A percentile compares a stretch with the other conserved stretches of the same genome.
phyloP scores from a whole-genome alignment of 1,140 invertebrate species.

The Drosophila obscura region DNA sequence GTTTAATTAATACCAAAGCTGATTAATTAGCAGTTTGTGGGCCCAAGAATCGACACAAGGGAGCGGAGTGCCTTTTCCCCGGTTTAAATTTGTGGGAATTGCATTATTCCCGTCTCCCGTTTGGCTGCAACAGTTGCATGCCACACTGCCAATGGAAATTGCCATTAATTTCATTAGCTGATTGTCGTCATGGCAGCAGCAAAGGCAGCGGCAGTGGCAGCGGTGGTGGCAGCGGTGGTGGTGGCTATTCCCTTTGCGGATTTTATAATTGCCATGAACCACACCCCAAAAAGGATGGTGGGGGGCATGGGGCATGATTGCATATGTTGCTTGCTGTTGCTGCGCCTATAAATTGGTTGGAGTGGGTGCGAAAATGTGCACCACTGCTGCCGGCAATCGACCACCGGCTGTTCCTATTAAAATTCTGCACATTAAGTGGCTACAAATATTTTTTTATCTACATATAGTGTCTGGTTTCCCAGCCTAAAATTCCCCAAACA shows the following conservation, averaged over 20 bases:
- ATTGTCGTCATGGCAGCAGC: constrained; percentile 52
- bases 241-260: constrained; percentile 45
- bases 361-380: constrained; percentile 38
- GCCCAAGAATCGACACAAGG: constrained; percentile 4
- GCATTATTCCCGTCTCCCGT: constrained; percentile 32
- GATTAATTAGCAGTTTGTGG: constrained; percentile 58
- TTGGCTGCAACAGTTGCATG: constrained; percentile 10
- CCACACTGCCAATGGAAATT: constrained; percentile 41
- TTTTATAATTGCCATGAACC: constrained; percentile 51
- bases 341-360: constrained; percentile 23
- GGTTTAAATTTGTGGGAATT: constrained; percentile 32
- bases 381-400: background rate
- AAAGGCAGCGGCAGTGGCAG: constrained; percentile 5
- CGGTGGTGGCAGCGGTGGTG: too few relatives aligned
- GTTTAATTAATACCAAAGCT: constrained; percentile 61
- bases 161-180: constrained; percentile 62
- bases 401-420: constrained; percentile 2
- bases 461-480: too few relatives aligned
- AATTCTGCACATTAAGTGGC: background rate
- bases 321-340: constrained; percentile 14
- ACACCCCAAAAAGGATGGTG: constrained; percentile 20
- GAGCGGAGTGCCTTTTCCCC: constrained; percentile 28
- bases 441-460: background rate
- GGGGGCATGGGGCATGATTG: constrained; percentile 21
- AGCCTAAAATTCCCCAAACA: too few relatives aligned